phyloP scores from a whole-genome alignment of 2,113 vertebrate genomes.

The Ginglymostoma cirratum region DNA sequence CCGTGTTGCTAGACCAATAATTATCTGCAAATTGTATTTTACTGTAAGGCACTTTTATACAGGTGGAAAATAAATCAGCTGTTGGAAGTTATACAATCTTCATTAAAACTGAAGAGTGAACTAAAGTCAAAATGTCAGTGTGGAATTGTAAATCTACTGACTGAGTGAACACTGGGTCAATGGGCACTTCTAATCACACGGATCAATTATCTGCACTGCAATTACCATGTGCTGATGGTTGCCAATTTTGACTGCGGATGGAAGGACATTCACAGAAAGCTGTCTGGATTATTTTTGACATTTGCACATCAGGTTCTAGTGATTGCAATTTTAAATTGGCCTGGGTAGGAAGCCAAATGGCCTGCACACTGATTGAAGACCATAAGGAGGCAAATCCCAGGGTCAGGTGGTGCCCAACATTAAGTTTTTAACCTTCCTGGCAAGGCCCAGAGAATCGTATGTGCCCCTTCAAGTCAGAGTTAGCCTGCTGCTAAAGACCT shows the following conservation, averaged over 20 bases:
- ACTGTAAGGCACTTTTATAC: neutral
- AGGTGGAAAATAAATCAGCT: neutral
- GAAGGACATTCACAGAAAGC: neutral
- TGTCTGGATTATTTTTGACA: neutral
- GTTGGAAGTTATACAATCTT: neutral
- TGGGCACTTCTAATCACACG: neutral
- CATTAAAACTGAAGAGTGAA: neutral
- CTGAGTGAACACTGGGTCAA: neutral
- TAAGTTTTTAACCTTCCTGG: neutral
- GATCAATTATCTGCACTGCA: neutral
- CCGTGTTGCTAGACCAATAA: neutral
- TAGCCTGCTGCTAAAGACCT: neutral
- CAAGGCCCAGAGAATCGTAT: neutral
- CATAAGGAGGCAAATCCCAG: neutral
- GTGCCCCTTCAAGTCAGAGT: neutral
- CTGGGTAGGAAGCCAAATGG: neutral
- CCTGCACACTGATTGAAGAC: neutral
- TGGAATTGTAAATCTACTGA: neutral
- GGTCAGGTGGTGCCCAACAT: neutral
- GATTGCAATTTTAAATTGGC: neutral
- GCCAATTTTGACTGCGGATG: neutral
- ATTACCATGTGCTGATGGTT: neutral
- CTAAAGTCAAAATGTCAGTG: neutral
- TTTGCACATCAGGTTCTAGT: neutral
- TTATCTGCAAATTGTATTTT: neutral